Conservation (phyloP, 2,888 invertebrate species). For the Pseudococcus longispinus region DNA sequence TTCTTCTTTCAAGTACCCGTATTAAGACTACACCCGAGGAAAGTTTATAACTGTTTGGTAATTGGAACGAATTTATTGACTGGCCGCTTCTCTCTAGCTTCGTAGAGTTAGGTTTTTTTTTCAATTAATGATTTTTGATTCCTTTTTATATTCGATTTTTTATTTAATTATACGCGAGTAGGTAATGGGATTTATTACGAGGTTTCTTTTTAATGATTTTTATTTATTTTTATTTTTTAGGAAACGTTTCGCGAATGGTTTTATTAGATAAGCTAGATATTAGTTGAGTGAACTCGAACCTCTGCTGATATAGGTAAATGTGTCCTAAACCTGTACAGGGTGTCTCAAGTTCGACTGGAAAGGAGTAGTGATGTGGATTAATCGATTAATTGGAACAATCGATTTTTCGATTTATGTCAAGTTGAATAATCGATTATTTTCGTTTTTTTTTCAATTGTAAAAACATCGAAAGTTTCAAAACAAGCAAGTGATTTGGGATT, state of each 20-base stretch:
- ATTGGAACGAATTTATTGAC: slow-evolving; percentile 29
- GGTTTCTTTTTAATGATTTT: neutral
- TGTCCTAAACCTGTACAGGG: too few species aligned
- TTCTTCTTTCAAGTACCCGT: slow-evolving; percentile 15
- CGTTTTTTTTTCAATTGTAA: too few species aligned
- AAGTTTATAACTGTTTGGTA: neutral
- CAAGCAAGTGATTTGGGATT: too few species aligned
- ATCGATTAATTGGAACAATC: too few species aligned
- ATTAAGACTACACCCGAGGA: neutral
- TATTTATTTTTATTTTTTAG: neutral
- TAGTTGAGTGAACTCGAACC: neutral
- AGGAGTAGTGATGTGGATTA: too few species aligned
- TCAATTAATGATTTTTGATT: slow-evolving; percentile 15
- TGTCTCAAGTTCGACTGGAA: too few species aligned
- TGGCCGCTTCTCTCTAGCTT: neutral
- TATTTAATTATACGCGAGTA: slow-evolving; percentile 1
- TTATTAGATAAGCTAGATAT: neutral
- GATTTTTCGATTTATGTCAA: too few species aligned
- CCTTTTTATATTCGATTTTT: neutral
- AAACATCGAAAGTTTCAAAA: too few species aligned
- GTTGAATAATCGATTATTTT: too few species aligned
- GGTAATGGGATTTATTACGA: neutral
- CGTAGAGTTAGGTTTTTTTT: neutral
- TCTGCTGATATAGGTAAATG: too few species aligned
- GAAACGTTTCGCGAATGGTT: neutral